phyloP scores from a whole-genome alignment of 2,797 vertebrate genomes.

The Carcharodon carcharias region DNA sequence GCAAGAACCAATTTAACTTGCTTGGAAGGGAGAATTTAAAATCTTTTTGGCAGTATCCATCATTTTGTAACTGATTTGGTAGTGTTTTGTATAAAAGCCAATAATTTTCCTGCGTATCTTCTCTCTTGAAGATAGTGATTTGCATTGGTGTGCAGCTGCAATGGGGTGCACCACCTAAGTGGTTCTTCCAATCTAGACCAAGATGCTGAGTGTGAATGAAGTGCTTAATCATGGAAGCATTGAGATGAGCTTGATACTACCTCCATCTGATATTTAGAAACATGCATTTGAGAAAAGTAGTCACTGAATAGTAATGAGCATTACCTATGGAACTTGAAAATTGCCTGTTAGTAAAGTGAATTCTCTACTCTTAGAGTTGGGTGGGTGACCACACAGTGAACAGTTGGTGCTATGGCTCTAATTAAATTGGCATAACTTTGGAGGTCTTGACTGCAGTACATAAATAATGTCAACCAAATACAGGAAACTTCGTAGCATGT shows the following conservation, averaged over 20 bases:
- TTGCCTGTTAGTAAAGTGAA: neutral
- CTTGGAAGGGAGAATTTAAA: neutral
- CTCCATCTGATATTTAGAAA: neutral
- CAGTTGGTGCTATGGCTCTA: neutral
- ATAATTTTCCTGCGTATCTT: neutral
- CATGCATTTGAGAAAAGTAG: neutral
- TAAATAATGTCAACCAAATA: neutral
- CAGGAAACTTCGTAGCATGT: neutral
- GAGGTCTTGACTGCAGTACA: neutral
- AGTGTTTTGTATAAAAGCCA: neutral
- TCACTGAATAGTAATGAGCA: neutral
- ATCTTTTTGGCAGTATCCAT: neutral
- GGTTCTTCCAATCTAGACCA: neutral
- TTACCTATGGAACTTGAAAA: neutral
- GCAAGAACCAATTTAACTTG: neutral
- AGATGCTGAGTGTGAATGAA: neutral
- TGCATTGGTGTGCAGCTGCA: neutral
- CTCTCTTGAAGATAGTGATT: neutral
- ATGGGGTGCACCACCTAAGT: neutral
- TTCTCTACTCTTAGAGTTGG: neutral
- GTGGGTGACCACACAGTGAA: neutral
- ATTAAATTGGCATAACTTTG: neutral
- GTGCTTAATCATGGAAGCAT: neutral
- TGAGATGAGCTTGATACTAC: neutral
- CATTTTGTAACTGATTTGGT: neutral